Conservation (phyloP, 53 echinoderm and acorn worm genomes). For the Luidia sarsii region DNA sequence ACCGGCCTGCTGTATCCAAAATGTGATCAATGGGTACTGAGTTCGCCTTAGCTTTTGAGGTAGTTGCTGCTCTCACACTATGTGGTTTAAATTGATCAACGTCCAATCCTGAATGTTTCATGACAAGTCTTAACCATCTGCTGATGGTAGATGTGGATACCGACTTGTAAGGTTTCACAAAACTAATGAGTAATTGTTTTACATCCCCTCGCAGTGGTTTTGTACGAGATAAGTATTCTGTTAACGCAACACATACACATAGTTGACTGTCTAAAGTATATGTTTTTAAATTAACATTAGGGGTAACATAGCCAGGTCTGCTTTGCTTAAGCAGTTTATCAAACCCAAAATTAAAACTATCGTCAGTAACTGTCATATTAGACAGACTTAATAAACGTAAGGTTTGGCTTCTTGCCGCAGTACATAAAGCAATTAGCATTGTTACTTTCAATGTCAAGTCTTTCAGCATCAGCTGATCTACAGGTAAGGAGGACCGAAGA, state of each 20-base stretch:
- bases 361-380: conserved; percentile 13
- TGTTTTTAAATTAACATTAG: conserved; percentile 1
- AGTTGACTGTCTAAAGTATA: neutral
- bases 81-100: conserved; percentile 25
- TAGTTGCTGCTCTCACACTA: conserved; percentile 46
- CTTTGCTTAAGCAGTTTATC: conserved; percentile 33
- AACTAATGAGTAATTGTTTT: too few relatives aligned
- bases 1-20: conserved; percentile 26
- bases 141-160: conserved; percentile 18
- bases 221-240: neutral
- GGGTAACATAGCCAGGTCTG: conserved; percentile 29
- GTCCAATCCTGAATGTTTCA: conserved; percentile 13
- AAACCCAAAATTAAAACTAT: conserved; percentile 18
- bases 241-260: conserved; percentile 8
- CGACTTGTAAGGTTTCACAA: too few relatives aligned
- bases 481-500: neutral
- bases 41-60: conserved; percentile 17
- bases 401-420: conserved; percentile 18
- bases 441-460: neutral
- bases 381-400: conserved; percentile 4
- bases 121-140: conserved; percentile 29
- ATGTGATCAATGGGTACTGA: conserved; percentile 37
- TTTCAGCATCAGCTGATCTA: conserved; percentile 6
- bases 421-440: conserved; percentile 12
- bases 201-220: too few relatives aligned